Conservation (phyloP, 2,797 vertebrate genomes). For the Sebastiscus albofasciatus region DNA sequence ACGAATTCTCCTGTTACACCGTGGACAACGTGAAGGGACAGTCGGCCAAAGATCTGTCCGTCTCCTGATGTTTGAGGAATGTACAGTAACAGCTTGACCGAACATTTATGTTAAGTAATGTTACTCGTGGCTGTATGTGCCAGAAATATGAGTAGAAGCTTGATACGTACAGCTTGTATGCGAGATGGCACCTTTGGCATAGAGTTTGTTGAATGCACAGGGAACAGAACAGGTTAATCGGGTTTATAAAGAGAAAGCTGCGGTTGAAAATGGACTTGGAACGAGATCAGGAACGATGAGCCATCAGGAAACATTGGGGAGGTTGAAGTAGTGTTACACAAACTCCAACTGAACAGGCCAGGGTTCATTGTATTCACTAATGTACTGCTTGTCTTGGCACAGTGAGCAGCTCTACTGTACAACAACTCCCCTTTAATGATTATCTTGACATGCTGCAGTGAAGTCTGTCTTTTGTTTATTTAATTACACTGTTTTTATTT, state of each 20-base stretch:
- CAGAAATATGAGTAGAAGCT: background rate
- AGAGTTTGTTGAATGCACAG: background rate
- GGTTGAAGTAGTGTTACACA: background rate
- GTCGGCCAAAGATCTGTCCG: conserved; percentile 41
- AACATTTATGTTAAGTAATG: background rate
- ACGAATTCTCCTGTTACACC: conserved; percentile 18
- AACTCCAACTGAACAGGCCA: background rate
- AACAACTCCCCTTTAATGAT: background rate
- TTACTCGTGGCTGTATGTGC: background rate
- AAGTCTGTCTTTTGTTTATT: background rate
- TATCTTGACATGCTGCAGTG: background rate
- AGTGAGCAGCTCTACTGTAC: background rate
- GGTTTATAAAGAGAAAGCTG: conserved; percentile 38
- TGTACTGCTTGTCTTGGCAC: conserved; percentile 1
- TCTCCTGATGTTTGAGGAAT: background rate
- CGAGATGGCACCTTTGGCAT: background rate
- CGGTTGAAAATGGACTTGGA: conserved; percentile 35
- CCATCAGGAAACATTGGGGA: conserved; percentile 14
- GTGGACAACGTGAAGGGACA: conserved; percentile 6
- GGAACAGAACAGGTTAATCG: conserved; percentile 56
- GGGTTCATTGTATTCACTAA: background rate
- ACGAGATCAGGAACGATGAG: conserved; percentile 39
- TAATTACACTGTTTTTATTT: background rate
- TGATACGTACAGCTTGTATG: background rate
- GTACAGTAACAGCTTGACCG: conserved; percentile 3